phyloP scores from a whole-genome alignment of 2,888 invertebrate species.

The Erebia epiphron region DNA sequence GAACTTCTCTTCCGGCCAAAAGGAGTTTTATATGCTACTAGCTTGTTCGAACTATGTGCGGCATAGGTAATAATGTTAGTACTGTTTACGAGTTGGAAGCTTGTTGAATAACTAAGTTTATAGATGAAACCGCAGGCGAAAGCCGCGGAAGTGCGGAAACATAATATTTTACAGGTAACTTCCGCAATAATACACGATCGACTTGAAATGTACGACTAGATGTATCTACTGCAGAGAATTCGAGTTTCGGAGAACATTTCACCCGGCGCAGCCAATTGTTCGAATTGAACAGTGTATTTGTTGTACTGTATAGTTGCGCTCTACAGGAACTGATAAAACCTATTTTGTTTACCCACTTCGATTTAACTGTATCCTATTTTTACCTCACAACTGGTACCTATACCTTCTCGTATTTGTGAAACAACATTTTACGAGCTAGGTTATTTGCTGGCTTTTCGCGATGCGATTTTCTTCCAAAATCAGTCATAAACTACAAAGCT shows the following conservation, averaged over 20 bases:
- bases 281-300: conserved; percentile 15
- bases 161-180: conserved; percentile 42
- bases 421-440: not conserved
- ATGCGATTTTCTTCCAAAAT: not conserved
- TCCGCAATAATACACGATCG: conserved; percentile 32
- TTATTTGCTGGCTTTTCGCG: not conserved
- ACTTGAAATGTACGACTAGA: conserved; percentile 18
- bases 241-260: conserved; percentile 9
- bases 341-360: not conserved
- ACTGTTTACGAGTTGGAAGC: conserved; percentile 47
- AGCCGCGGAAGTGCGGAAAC: conserved; percentile 42
- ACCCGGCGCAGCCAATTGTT: conserved; percentile 12
- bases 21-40: conserved; percentile 45
- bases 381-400: not conserved
- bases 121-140: conserved; percentile 47
- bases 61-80: conserved; percentile 50
- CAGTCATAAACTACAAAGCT: not conserved
- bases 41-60: conserved; percentile 47
- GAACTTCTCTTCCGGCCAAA: conserved; percentile 40
- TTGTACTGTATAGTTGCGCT: conserved; percentile 3
- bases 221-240: conserved; percentile 20
- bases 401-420: not conserved
- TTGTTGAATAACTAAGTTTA: conserved; percentile 48
- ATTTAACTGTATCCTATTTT: not conserved
- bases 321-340: not conserved